Evolutionary conservation across 2,797 vertebrate species (phyloP), one percentile per base, ranked within the genome.

Genomic region (Takifugu rubripes): DNA sequence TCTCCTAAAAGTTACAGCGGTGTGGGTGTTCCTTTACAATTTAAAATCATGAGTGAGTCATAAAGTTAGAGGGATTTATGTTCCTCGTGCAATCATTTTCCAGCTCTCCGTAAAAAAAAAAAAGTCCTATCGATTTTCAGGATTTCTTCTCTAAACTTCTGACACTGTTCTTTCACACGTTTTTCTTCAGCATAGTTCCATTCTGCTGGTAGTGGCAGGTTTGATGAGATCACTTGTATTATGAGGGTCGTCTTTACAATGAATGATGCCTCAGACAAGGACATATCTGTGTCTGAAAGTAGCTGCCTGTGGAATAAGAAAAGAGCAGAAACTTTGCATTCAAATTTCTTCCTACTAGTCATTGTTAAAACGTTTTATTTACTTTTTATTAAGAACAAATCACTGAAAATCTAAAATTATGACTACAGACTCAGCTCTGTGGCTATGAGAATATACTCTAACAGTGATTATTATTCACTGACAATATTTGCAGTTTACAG

Each of bases 301-400:
- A 59, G 51, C 66, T 64, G 53, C 79, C 87, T 84, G 73, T 75
- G 72, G 70, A 46, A 46, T n/a, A 21, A 46, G 68, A 84, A 61
- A 76, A 85, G 64, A 86, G 77, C 70, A 90, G 64, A 92, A 55
- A 87, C 82, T 76, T 77, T 66, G 72, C 71, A 69, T 76, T 85
- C 56, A 83, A 66, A 77, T 56, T 6, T 7, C 57, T 25, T 21
- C 21, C 21, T 21, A 21, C 21, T 21, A 21, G 21, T 21, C 21
- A 21, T 21, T 21, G 21, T 21, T 21, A 21, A 21, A 21, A 21
- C 21, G 21, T 21, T 21, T 21, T 21, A 21, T 21, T 21, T 21
- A 21, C 21, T 21, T 21, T 21, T 21, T 21, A 21, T 21, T 21
- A 2, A 29, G 4, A 29, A 29, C 27, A 29, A 29, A 29, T 29